Evolutionary conservation across 2,113 vertebrate species (phyloP), one percentile per base, ranked within the genome.

Genomic region (mouse (Mus musculus)): DNA sequence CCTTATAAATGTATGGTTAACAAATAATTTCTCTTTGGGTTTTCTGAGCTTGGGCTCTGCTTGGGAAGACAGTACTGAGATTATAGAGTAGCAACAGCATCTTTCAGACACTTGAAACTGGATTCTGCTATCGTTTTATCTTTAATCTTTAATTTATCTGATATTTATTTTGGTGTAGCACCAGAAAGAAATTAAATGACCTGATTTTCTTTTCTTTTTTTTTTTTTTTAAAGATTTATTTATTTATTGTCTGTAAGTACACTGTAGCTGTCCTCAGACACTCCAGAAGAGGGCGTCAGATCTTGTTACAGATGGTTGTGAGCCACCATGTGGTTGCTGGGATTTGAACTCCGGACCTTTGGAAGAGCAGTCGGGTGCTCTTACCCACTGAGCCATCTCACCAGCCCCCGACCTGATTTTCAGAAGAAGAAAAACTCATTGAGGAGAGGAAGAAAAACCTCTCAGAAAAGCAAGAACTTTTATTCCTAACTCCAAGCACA

Each of bases 141-240:
- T 96, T 97, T 92, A 95, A 90, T 92, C 85, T 96, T 96, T 95
- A 95, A 92, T 96, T 56, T 52, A 94, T 96, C 69, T 92, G 63
- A 71, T 77, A 90, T 96, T 92, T 96, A 90, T 94, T 96, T 96
- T 96, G 67, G 76, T 96, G 75, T 94, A 63, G 13, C 39, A 81
- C 54, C 26, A 87, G 78, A 82, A 59, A 77, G 75, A 96, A 54
- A 90, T 69, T 69, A 89, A 88, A 94, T 72, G 89, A 72, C 67
- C 85, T 87, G 80, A 71, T 95, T 97, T 93, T 73, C 73, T n/a
- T n/a, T n/a, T n/a, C n/a, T n/a, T n/a, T n/a, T n/a, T n/a, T n/a
- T n/a, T n/a, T n/a, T n/a, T n/a, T n/a, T n/a, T n/a, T n/a, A n/a
- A n/a, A n/a, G n/a, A n/a, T n/a, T n/a, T n/a, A n/a, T n/a, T n/a